These are phyloP conservation scores for Melanocharis versteri DNA, from an alignment of 2,113 vertebrate genomes.

Conservation along the genomic window DNA sequence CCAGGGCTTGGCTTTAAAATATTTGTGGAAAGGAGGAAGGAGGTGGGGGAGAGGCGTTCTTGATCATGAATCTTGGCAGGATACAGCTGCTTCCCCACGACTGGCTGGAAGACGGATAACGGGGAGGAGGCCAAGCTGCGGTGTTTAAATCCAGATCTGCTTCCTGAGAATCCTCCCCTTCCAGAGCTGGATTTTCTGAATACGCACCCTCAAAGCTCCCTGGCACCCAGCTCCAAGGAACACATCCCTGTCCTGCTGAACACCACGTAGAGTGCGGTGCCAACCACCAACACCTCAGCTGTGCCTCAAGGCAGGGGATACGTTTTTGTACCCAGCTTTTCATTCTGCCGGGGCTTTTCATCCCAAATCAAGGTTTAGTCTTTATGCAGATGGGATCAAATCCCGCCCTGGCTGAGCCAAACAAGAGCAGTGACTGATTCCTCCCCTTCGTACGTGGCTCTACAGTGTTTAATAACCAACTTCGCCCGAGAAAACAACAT, in stretches of 20 bases:
- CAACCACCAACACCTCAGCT: background rate
- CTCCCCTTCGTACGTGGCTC: background rate
- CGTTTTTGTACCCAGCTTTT: accelerated
- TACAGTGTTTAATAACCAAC: background rate
- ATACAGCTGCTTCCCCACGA: background rate
- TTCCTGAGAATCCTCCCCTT: background rate
- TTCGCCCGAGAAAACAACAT: background rate
- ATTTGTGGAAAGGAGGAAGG: slow-evolving; percentile 14
- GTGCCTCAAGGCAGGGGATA: background rate
- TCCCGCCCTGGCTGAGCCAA: background rate
- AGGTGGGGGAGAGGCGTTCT: slow-evolving; percentile 21
- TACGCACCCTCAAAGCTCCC: background rate
- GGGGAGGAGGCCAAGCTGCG: slow-evolving; percentile 14
- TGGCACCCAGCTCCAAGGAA: background rate
- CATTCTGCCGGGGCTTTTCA: background rate
- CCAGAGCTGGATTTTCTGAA: background rate
- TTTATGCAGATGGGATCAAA: background rate
- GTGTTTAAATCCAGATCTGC: background rate
- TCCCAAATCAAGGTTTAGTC: background rate
- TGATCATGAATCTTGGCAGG: slow-evolving; percentile 42
- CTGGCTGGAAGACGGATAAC: background rate
- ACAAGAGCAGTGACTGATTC: background rate
- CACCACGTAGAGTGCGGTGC: accelerated
- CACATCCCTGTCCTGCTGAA: background rate
- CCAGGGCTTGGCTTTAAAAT: background rate